These are phyloP conservation scores for Rotaria sp. DNA, from an alignment of 2,888 invertebrate species.

Conservation along the genomic window DNA sequence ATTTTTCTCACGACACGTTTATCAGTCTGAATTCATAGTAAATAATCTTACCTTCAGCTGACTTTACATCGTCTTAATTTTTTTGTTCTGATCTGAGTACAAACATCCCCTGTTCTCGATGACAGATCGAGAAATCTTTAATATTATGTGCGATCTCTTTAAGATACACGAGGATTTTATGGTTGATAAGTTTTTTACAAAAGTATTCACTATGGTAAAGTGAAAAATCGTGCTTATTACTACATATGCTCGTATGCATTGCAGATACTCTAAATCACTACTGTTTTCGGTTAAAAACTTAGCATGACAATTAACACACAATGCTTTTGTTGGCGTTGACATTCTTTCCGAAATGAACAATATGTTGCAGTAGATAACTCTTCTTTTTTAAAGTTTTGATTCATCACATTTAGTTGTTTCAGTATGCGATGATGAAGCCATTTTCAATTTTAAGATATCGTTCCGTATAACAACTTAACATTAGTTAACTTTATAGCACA, in stretches of 20 bases:
- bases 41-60: too few relatives aligned
- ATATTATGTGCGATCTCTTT: too few relatives aligned
- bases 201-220: too few relatives aligned
- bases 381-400: not conserved
- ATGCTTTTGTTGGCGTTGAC: not conserved
- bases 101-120: not conserved
- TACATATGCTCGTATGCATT: too few relatives aligned
- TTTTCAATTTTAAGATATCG: not conserved
- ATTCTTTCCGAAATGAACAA: not conserved
- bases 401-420: not conserved
- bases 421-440: not conserved
- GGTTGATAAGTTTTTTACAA: too few relatives aligned
- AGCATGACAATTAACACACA: not conserved
- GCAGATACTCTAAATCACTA: not conserved
- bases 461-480: not conserved
- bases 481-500: not conserved
- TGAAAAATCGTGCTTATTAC: too few relatives aligned
- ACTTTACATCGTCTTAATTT: not conserved
- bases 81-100: not conserved
- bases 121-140: too few relatives aligned
- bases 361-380: not conserved
- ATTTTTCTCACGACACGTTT: too few relatives aligned
- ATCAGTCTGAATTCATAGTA: too few relatives aligned
- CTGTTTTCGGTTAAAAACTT: not conserved
- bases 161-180: too few relatives aligned